These are phyloP conservation scores for Amphiprion percula DNA, from an alignment of 2,113 vertebrate species.

Conservation along the genomic window DNA sequence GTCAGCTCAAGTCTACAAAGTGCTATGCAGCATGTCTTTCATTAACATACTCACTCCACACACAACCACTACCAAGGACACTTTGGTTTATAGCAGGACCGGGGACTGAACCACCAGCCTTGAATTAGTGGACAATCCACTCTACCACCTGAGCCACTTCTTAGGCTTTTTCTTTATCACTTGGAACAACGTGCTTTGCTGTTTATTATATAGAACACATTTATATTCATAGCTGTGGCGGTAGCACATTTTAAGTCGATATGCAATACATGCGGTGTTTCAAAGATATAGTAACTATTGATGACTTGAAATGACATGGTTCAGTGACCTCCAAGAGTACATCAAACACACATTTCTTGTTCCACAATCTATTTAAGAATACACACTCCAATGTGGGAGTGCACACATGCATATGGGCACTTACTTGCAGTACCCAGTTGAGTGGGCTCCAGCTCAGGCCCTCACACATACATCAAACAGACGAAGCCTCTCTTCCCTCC, in stretches of 20 bases:
- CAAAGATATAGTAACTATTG: slow-evolving; percentile 4
- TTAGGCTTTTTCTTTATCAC: not conserved
- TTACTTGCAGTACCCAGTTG: slow-evolving; percentile 15
- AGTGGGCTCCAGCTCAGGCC: slow-evolving; percentile 21
- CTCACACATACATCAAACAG: slow-evolving; percentile 27
- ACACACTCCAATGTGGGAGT: not conserved
- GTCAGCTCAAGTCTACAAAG: too few relatives aligned
- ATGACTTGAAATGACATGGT: slow-evolving; percentile 7
- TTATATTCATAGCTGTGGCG: slow-evolving; percentile 1
- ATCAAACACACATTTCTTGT: slow-evolving; percentile 9
- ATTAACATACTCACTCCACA: too few relatives aligned
- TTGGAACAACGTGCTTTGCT: not conserved
- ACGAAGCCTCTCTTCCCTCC: slow-evolving; percentile 34
- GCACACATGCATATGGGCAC: slow-evolving; percentile 2
- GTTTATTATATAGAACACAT: not conserved
- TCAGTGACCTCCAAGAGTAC: not conserved
- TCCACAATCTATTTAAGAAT: not conserved
- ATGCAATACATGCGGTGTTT: not conserved
- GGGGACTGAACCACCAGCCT: too few relatives aligned
- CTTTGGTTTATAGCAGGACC: too few relatives aligned
- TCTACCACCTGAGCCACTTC: too few relatives aligned
- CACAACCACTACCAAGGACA: too few relatives aligned
- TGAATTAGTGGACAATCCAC: too few relatives aligned
- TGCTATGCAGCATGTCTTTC: too few relatives aligned
- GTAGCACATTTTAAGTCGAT: not conserved